Conservation (phyloP, 2,888 invertebrate genomes). For the Andrena minutula region DNA sequence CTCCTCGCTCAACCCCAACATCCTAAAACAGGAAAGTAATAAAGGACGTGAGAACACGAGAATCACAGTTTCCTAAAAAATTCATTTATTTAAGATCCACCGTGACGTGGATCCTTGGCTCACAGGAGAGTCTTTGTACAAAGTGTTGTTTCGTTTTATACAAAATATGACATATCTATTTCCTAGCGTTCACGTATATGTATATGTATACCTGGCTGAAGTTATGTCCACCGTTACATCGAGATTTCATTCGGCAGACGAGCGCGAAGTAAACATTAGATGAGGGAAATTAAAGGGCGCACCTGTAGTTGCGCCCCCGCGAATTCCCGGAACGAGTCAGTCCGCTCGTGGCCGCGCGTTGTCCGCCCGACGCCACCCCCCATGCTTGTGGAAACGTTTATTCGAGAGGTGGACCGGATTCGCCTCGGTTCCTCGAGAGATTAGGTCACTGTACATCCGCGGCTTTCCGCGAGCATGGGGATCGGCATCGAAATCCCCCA, state of each 20-base stretch:
- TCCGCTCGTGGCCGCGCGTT: constrained; percentile 70
- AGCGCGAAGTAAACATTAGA: constrained; percentile 21
- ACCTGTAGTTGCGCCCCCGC: constrained; percentile 39
- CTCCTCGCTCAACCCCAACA: background rate
- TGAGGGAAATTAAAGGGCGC: constrained; percentile 15
- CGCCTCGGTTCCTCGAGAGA: background rate
- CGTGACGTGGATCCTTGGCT: constrained; percentile 65
- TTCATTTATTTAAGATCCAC: constrained; percentile 81
- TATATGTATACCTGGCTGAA: constrained; percentile 48
- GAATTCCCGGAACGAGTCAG: constrained; percentile 70
- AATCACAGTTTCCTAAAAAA: constrained; percentile 78
- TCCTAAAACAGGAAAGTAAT: background rate
- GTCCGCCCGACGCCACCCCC: constrained; percentile 22
- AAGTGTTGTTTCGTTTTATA: constrained; percentile 77
- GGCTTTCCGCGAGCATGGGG: constrained; percentile 42
- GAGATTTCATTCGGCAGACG: constrained; percentile 55
- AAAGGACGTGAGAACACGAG: background rate
- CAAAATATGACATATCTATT: constrained; percentile 77
- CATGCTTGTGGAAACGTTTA: constrained; percentile 38
- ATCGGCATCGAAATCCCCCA: constrained; percentile 31
- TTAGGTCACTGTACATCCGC: constrained; percentile 62
- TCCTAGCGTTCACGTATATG: constrained; percentile 58
- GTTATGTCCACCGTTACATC: constrained; percentile 66
- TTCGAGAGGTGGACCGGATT: background rate
- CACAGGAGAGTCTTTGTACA: constrained; percentile 78